Evolutionary conservation across 1,140 invertebrate genomes (phyloP).

Genomic region (Anadara kagoshimensis): DNA sequence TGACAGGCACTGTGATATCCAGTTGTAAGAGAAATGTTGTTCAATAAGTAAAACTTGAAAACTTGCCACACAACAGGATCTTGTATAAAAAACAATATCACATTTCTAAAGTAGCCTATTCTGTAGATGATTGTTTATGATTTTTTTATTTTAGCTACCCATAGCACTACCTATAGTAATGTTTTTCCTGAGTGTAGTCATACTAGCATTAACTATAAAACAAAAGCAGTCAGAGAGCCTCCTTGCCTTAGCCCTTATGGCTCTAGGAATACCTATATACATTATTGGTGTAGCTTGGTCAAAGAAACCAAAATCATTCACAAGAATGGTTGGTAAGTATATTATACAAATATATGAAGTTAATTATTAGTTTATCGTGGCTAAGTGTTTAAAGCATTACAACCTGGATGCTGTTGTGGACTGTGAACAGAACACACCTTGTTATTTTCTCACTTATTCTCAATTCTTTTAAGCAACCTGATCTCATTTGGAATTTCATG

Average conservation of each 20-base stretch:
- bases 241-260: conserved; percentile 82
- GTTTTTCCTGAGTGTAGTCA: conserved; percentile 46
- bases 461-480: not conserved
- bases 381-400: too few species aligned
- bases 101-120: not conserved
- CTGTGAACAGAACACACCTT: too few species aligned
- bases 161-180: conserved; percentile 56
- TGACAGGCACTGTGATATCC: too few species aligned
- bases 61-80: too few species aligned
- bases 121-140: not conserved
- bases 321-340: conserved; percentile 81
- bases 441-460: too few species aligned
- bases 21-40: too few species aligned
- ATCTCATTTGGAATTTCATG: too few species aligned
- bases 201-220: conserved; percentile 66
- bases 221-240: conserved; percentile 85
- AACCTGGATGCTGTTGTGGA: too few species aligned
- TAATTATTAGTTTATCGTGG: too few species aligned
- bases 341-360: too few species aligned
- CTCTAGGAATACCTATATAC: conserved; percentile 77
- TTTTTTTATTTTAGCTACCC: conserved; percentile 49
- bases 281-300: conserved; percentile 70
- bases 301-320: conserved; percentile 82
- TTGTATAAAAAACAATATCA: not conserved
- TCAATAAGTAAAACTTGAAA: too few species aligned